Conservation (phyloP, 1,140 invertebrate genomes). For the Lepidurus apus region DNA sequence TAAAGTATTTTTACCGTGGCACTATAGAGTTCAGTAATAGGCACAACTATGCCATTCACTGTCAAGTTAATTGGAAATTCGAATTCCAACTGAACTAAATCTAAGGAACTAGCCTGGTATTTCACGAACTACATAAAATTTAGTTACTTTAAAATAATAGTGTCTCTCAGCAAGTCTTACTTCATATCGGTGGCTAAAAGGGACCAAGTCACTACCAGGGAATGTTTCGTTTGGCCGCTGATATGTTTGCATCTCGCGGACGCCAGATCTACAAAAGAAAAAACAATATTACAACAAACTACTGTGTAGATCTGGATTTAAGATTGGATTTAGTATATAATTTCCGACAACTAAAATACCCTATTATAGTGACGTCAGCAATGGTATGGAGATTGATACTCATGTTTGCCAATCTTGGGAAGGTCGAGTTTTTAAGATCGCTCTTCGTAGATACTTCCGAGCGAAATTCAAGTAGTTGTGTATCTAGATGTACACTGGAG, state of each 20-base stretch:
- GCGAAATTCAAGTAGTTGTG: background rate
- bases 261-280: background rate
- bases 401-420: background rate
- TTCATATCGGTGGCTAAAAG: conserved; percentile 20
- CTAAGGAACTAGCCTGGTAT: conserved; percentile 14
- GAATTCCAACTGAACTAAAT: background rate
- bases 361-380: conserved; percentile 23
- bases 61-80: background rate
- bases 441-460: background rate
- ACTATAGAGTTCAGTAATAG: background rate
- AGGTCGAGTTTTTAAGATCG: background rate
- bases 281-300: background rate
- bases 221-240: conserved; percentile 22
- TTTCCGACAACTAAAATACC: background rate
- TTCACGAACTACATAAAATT: background rate
- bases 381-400: background rate
- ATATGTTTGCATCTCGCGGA: background rate
- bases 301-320: background rate
- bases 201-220: background rate
- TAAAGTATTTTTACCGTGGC: background rate
- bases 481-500: background rate
- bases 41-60: background rate
- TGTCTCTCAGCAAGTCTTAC: background rate
- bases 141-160: background rate
- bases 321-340: background rate